These are phyloP conservation scores for Eupeodes luniger DNA, from an alignment of 2,888 invertebrate genomes.

Conservation along the genomic window DNA sequence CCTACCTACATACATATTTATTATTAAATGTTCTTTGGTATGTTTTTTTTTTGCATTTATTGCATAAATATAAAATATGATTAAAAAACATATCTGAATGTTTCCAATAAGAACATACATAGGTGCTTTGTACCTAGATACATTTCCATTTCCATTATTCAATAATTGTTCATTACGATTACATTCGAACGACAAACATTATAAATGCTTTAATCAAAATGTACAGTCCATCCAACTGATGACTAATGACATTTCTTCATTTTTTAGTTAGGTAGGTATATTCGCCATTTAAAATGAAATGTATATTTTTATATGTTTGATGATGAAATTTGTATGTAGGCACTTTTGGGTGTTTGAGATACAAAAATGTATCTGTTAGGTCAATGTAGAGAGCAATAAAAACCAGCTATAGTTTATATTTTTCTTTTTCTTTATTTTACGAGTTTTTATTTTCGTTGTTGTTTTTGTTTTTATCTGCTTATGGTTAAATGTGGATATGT, in stretches of 20 bases:
- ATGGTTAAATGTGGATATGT: conserved; percentile 16
- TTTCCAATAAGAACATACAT: conserved; percentile 16
- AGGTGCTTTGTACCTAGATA: not conserved
- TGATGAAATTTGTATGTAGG: not conserved
- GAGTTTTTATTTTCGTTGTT: conserved; percentile 5
- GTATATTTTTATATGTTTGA: not conserved
- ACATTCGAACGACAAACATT: conserved; percentile 1
- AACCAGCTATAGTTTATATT: conserved; percentile 35
- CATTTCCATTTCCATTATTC: not conserved
- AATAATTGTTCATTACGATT: conserved; percentile 19
- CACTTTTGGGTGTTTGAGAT: conserved; percentile 38
- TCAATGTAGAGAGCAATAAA: conserved; percentile 27
- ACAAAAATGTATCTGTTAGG: conserved; percentile 60
- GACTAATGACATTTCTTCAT: conserved; percentile 65
- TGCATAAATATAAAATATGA: conserved; percentile 60
- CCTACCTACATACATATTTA: conserved; percentile 33
- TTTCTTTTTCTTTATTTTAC: conserved; percentile 47
- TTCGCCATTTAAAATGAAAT: conserved; percentile 44
- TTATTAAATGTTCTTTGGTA: conserved; percentile 37
- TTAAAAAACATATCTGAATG: not conserved
- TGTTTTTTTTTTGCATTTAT: conserved; percentile 43
- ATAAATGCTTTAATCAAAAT: conserved; percentile 49
- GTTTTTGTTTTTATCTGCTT: conserved; percentile 22
- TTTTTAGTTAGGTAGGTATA: not conserved
- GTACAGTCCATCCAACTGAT: conserved; percentile 55